Base-by-base conservation (phyloP, 2,797 vertebrate genomes). In the Spinibarbus caldwelli region DNA sequence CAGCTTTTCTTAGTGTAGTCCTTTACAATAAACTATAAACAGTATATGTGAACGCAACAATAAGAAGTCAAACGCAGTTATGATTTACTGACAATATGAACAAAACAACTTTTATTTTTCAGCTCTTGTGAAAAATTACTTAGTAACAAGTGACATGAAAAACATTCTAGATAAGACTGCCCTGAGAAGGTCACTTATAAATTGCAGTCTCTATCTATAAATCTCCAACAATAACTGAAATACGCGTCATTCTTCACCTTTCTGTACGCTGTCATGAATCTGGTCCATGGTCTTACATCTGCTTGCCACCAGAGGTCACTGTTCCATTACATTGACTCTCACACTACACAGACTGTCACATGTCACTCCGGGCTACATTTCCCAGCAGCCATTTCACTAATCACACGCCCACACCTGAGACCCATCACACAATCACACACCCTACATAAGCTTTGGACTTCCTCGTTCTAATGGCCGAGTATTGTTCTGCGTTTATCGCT, bases 171-270 rank as follows among this genome's bases (percentile, higher is more conserved):
- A 12, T 49, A 80, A n/a, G 19, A 59, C 26, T 34, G 70, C 19
- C 21, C 0, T 31, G 21, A 62, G 70, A 75, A 75, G 81, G 54
- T 62, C 54, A 26, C 41, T 57, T 2, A 45, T 47, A 71, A 49
- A 47, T 64, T 31, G 49, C 54, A 57, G 29, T 59, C 36, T 59
- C 49, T 43, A 31, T 72, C 38, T 75, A 83, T 83, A 62, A 49
- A 75, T 1, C 17, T 45, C 19, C 23, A 52, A 83, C 82, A 31
- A 83, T 41, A 23, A 17, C 23, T 66, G 72, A 77, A 43, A 82
- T 34, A 15, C 52, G 47, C 36, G 59, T 77, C 72, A 83, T 41
- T 38, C 68, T 75, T 90, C 83, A 70, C 23, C 75, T 79, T 66
- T 83, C 41, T 80, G 31, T 84, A 31, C 29, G n/a, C n/a, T n/a